Percentiles rank a stretch among this genome's conserved stretches.
Conservation (phyloP, 2,888 invertebrate species). For the Caenorhabditis virilis region DNA sequence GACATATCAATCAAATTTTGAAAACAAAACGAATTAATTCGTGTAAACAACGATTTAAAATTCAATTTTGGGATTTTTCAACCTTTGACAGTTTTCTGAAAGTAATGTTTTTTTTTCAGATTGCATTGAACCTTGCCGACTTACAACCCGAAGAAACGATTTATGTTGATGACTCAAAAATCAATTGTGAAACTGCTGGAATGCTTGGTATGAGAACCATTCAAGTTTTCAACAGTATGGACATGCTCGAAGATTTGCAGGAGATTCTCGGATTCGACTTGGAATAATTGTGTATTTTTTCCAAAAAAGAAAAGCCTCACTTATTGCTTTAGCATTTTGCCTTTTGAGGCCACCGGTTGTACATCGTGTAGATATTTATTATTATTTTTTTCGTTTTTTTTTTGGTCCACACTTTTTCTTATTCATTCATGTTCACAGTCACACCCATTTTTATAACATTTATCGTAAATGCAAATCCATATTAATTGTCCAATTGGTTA, state of each 20-base stretch:
- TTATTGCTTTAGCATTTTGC: slow-evolving; percentile 6
- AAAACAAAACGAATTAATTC: too few relatives aligned
- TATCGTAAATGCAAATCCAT: too few relatives aligned
- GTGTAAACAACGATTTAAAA: too few relatives aligned
- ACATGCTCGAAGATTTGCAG: slow-evolving; percentile 41
- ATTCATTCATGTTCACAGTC: too few relatives aligned
- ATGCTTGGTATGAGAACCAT: slow-evolving; percentile 34
- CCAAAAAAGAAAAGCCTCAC: neutral
- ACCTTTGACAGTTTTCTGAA: neutral
- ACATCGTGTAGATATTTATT: too few relatives aligned
- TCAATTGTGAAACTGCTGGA: slow-evolving; percentile 35
- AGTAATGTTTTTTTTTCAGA: slow-evolving; percentile 10
- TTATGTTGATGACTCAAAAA: slow-evolving; percentile 38
- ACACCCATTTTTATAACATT: too few relatives aligned
- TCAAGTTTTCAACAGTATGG: slow-evolving; percentile 40
- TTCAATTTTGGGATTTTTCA: too few relatives aligned
- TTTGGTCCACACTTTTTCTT: too few relatives aligned
- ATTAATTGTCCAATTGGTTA: too few relatives aligned
- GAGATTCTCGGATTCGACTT: slow-evolving; percentile 41
- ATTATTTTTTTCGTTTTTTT: too few relatives aligned
- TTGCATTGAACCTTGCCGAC: slow-evolving; percentile 23
- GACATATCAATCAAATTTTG: too few relatives aligned
- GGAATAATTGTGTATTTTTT: slow-evolving; percentile 5
- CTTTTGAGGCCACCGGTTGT: neutral
- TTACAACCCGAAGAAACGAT: slow-evolving; percentile 32